Conservation (phyloP, 2,113 vertebrate species). For the Gymnocephalus cernua region DNA sequence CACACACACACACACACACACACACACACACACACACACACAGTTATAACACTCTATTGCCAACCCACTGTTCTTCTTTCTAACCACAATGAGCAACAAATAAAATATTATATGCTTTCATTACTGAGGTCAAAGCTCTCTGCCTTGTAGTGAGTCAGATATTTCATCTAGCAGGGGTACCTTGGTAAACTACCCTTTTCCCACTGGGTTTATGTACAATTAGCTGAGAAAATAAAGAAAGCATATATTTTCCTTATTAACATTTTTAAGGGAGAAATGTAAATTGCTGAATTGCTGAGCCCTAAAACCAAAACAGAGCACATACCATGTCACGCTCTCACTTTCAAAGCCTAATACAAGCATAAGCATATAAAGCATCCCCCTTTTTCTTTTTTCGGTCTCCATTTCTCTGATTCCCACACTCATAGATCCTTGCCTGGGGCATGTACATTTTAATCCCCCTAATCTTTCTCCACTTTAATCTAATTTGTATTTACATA, state of each 20-base stretch:
- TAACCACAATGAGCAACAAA: background rate
- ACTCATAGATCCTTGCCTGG: slow-evolving; percentile 39
- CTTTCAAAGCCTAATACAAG: slow-evolving; percentile 18
- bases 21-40: background rate
- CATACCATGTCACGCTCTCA: slow-evolving; percentile 12
- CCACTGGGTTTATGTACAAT: slow-evolving; percentile 9
- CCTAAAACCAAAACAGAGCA: slow-evolving; percentile 21
- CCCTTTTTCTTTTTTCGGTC: slow-evolving; percentile 7
- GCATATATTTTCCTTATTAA: slow-evolving; percentile 30
- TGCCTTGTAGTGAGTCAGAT: background rate
- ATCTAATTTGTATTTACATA: slow-evolving; percentile 63
- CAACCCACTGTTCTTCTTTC: background rate
- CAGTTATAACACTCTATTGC: background rate
- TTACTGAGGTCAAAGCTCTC: slow-evolving; percentile 7
- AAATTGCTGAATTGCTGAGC: slow-evolving; percentile 20
- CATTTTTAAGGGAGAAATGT: slow-evolving; percentile 30
- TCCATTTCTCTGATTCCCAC: slow-evolving; percentile 41
- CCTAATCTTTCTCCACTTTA: slow-evolving; percentile 56
- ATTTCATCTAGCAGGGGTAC: background rate
- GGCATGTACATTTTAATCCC: slow-evolving; percentile 58
- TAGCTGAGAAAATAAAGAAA: slow-evolving; percentile 39
- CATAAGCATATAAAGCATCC: slow-evolving; percentile 12
- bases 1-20: no score
- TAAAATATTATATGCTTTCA: background rate
- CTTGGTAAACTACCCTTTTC: background rate